Evolutionary conservation across 2,797 vertebrate species (phyloP), one percentile per base, ranked within the genome.

Genomic region (Benthosema pterotum): DNA sequence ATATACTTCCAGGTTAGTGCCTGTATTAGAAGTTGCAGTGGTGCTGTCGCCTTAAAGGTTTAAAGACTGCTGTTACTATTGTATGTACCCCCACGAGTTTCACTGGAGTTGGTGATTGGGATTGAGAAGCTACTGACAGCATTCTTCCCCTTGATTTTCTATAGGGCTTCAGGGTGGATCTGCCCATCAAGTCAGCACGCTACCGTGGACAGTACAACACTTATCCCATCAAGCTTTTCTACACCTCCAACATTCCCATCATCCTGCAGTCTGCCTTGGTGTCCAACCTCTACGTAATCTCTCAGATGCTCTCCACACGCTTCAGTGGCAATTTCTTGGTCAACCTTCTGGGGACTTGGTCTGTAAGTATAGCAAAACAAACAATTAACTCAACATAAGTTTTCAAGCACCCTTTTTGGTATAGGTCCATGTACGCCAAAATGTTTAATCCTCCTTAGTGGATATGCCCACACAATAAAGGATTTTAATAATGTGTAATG

Each of bases 241-340:
- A 99, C 60, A 99, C 97, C 49, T 99, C 97, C 78, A 99, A 99
- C 91, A 99, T 99, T 79, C 97, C 97, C 88, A 99, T 99, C 90
- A 99, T 99, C 85, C 93, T 99, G 69, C 97, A 99, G 87, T 99
- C 97, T 0, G 97, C 97, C 1, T 79, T 99, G 60, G 97, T 99
- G 51, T 99, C 97, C 83, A 99, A 99, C 81, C 86, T 99, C 42
- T 99, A 99, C 0, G 95, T 99, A 60, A 99, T 99, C 89, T 99
- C 97, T 61, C 97, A 99, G 88, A 99, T 99, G 98, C 92, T 99
- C 52, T 98, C 97, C 9, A 97, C 97, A 0, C 95, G 98, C 47
- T 99, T 99, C 88, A 99, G 97, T 58, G 97, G 98, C 60, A 99
- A 99, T 83, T 90, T 99, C 68, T 80, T 99, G 58, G 96, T 99